Evolutionary conservation across 2,113 vertebrate species (phyloP), one percentile per base, ranked within the genome.

Genomic region (Aplodontia rufa): DNA sequence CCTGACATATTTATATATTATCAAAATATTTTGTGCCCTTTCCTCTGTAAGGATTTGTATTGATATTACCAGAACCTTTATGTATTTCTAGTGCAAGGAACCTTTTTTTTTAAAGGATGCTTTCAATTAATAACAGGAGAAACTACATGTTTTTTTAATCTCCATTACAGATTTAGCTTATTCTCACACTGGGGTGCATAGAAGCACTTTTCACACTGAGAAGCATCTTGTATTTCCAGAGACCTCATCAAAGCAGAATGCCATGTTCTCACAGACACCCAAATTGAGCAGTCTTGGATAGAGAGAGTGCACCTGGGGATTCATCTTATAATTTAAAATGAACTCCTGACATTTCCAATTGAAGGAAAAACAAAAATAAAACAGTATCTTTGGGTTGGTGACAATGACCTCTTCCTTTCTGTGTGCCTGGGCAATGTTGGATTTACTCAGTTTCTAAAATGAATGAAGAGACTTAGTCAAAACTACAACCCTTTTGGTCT

Each of bases 401-500:
- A 83, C 86, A 75, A 37, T 76, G 80, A 58, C 79, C 66, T 79
- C 87, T 94, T 93, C 94, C 79, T 94, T 93, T 42, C 40, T 53
- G 35, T 26, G 84, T 78, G 84, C 76, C 84, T 76, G 87, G 40
- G 47, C 49, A 76, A n/a, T 60, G 16, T 80, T 69, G 95, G 78
- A 32, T 85, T 93, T 84, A 12, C 74, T 95, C 83, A 83, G 47
- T 81, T 55, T 28, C 95, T 79, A 22, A 93, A 90, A 81, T 47
- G 83, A 95, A 94, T 78, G 90, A 96, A 90, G 93, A 94, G 82
- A 88, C 82, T 96, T 69, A 96, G 82, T 94, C 53, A 87, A 89
- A 91, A 87, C 75, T 87, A 90, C 49, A 64, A 82, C 58, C 2
- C 74, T 90, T 75, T 96, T 75, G 42, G 68, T 89, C 85, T 90